phyloP scores from a whole-genome alignment of 2,797 vertebrate genomes.

The Pelodytes ibericus region DNA sequence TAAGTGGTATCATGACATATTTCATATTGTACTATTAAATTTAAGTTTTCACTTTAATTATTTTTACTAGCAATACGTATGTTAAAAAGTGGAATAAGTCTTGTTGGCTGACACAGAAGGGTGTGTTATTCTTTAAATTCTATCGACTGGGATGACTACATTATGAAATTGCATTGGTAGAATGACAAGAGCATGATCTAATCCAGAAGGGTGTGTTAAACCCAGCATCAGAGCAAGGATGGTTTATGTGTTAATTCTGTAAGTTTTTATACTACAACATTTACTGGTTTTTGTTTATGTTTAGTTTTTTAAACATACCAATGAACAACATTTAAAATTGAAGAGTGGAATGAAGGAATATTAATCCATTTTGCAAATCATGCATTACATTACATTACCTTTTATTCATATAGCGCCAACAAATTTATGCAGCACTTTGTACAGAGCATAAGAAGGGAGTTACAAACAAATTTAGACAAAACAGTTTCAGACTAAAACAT shows the following conservation, averaged over 20 bases:
- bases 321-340: no score
- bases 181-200: constrained; percentile 18
- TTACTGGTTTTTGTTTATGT: no score
- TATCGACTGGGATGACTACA: background rate
- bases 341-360: no score
- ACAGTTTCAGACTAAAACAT: no score
- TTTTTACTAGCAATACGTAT: constrained; percentile 7
- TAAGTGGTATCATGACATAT: background rate
- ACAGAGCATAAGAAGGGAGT: no score
- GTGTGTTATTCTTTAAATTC: constrained; percentile 9
- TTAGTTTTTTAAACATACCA: no score
- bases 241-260: background rate
- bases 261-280: background rate
- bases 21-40: background rate
- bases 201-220: background rate
- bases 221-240: background rate
- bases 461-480: no score
- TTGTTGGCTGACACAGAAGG: background rate
- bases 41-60: background rate
- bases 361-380: no score
- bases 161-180: background rate
- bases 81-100: background rate
- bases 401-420: no score
- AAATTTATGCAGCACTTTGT: no score
- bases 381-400: no score